phyloP scores from a whole-genome alignment of 2,888 invertebrate species.

The Craniophora ligustri region DNA sequence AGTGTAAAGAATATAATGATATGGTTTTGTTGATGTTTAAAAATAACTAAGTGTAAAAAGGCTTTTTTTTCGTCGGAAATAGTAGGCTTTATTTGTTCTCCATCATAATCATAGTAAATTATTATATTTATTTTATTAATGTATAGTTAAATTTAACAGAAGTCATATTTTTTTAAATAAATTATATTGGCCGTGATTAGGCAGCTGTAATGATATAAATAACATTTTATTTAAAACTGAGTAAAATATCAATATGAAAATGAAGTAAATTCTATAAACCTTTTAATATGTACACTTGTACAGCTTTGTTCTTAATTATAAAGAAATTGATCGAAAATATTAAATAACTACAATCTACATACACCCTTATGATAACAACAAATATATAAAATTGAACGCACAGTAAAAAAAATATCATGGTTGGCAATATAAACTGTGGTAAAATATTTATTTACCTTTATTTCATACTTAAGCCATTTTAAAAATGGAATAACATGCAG shows the following conservation, averaged over 20 bases:
- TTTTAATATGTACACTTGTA: constrained; percentile 15
- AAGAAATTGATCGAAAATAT: constrained; percentile 7
- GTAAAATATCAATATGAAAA: constrained; percentile 16
- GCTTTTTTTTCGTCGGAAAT: neutral
- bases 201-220: constrained; percentile 16
- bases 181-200: neutral
- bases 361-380: neutral
- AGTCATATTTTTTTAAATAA: neutral
- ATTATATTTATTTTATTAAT: too few species aligned
- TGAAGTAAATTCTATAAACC: constrained; percentile 12
- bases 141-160: too few species aligned
- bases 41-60: neutral
- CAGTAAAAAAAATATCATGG: too few species aligned
- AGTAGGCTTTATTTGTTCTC: too few species aligned
- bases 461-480: neutral
- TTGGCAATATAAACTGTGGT: too few species aligned
- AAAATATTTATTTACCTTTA: too few species aligned
- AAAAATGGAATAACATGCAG: constrained; percentile 27
- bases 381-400: neutral
- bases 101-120: too few species aligned
- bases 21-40: constrained; percentile 2
- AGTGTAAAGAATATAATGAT: constrained; percentile 18
- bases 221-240: constrained; percentile 13
- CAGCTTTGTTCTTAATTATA: constrained; percentile 7
- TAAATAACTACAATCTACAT: neutral